Evolutionary conservation across 2,113 vertebrate species (phyloP), one percentile per base, ranked within the genome.

Genomic region (Lethenteron reissneri): DNA sequence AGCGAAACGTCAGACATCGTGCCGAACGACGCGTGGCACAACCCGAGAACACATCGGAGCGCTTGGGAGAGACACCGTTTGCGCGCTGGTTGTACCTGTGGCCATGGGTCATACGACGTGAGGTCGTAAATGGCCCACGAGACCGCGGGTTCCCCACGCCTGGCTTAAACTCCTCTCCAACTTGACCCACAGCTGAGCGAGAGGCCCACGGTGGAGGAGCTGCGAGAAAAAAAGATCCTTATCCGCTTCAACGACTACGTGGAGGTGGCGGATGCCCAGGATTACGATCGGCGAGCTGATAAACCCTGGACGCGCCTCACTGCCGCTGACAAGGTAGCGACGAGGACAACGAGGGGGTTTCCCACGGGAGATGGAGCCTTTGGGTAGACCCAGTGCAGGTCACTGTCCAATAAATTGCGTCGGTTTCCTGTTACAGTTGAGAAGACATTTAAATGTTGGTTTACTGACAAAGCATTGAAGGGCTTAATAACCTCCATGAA

Each of bases 291-390:
- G 71, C 84, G 92, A 74, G 89, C 94, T 0, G 94, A 99, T 79
- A 99, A 99, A 74, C 94, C 94, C 13, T 99, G 94, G 94, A 96
- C 90, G 58, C 83, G 94, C 57, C 90, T 99, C 78, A 96, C 94
- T 1, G 91, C 94, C 1, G 94, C 94, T 0, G 94, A 99, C 81
- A 99, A 99, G 84, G 94, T 86, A 75, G 84, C 81, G 77, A 70
- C 41, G 12, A 21, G 62, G 62, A 71, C n/a, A 12, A 15, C 12
- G 8, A 62, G 72, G 58, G 19, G 62, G 14, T 8, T 71, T 72
- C 25, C 15, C 70, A 58, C 56, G 19, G 8, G 41, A 15, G 9
- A n/a, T 21, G 9, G 17, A n/a, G 56, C 19, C n/a, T 71, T 71
- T 21, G n/a, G 17, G 56, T 9, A 58, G 41, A 70, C 56, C 17